Conservation (phyloP, 1,140 invertebrate genomes). For the Hormaphis cornu region DNA sequence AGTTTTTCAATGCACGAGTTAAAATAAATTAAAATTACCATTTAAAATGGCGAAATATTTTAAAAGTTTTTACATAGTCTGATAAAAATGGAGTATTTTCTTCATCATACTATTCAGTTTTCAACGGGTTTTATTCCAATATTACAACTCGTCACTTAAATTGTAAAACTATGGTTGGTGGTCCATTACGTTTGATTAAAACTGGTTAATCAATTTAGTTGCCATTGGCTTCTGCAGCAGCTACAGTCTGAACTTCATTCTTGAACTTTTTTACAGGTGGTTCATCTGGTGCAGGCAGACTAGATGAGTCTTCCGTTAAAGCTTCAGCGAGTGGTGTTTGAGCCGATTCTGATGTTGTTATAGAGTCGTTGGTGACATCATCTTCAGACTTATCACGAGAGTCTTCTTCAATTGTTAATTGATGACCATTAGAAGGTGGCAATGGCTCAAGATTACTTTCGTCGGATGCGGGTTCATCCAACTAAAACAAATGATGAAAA, state of each 20-base stretch:
- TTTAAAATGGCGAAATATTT: conserved; percentile 19
- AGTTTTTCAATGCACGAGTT: conserved; percentile 14
- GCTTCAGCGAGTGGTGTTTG: conserved; percentile 27
- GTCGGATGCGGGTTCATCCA: conserved; percentile 44
- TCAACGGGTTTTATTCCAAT: not conserved
- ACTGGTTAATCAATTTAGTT: conserved; percentile 7
- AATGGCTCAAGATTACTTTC: conserved; percentile 38
- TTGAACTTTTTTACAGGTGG: conserved; percentile 32
- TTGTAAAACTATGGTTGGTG: conserved; percentile 21
- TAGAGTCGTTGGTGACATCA: conserved; percentile 37
- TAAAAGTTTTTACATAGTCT: conserved; percentile 4
- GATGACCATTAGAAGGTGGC: conserved; percentile 49
- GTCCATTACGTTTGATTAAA: conserved; percentile 7
- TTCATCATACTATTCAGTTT: not conserved
- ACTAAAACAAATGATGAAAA: not conserved
- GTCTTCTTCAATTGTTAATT: conserved; percentile 61
- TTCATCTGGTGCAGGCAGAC: conserved; percentile 17
- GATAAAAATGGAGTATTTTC: conserved; percentile 5
- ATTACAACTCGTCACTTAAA: not conserved
- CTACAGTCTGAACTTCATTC: conserved; percentile 16
- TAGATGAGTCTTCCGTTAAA: conserved; percentile 34
- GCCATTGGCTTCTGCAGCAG: conserved; percentile 18
- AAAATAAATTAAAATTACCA: conserved; percentile 22
- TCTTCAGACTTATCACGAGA: conserved; percentile 52
- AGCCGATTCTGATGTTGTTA: conserved; percentile 36